Evolutionary conservation across 2,888 invertebrate genomes (phyloP), one percentile per base, ranked within the genome.

Genomic region (Synanthedon formicaeformis): DNA sequence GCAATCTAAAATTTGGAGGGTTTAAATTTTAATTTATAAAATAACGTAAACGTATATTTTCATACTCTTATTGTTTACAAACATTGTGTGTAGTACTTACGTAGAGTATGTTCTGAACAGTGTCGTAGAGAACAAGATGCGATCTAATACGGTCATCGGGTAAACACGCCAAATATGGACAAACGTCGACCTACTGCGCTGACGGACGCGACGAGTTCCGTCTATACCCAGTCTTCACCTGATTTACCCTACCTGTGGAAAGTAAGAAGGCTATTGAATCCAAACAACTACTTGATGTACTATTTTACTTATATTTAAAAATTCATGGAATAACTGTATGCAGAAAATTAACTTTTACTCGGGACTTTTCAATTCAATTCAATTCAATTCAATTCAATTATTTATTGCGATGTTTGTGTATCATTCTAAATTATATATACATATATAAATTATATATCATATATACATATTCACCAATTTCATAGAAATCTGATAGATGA

Each of bases 141-240:
- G 63, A 75, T 80, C 75, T 75, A 81, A 79, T 73, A 75, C 81
- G 77, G 75, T 75, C 71, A 73, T 62, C 73, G 63, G 71, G 74
- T 71, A 69, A 62, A 58, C 58, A 55, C 56, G 55, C 79, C 83
- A 71, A 81, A 83, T 73, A 84, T 76, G 84, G 85, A 54, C 67
- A 66, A 55, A 62, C 55, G 61, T 56, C 75, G 81, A 76, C 82
- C 81, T 69, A 79, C 75, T 80, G 66, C 62, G 61, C 70, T 67
- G 73, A 71, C 78, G 77, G 79, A 81, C 75, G 63, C 60, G 57
- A 57, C 63, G n/a, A 79, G 83, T 80, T 84, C 85, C 84, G 85
- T 75, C 75, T 78, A 60, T 62, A 69, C 63, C 67, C 60, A 68
- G 73, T 71, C 72, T 74, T 77, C 77, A 81, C 81, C 72, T 23